Evolutionary conservation across 2,797 vertebrate species (phyloP), one percentile per base, ranked within the genome.

Genomic region (Sebastes matsubarae): DNA sequence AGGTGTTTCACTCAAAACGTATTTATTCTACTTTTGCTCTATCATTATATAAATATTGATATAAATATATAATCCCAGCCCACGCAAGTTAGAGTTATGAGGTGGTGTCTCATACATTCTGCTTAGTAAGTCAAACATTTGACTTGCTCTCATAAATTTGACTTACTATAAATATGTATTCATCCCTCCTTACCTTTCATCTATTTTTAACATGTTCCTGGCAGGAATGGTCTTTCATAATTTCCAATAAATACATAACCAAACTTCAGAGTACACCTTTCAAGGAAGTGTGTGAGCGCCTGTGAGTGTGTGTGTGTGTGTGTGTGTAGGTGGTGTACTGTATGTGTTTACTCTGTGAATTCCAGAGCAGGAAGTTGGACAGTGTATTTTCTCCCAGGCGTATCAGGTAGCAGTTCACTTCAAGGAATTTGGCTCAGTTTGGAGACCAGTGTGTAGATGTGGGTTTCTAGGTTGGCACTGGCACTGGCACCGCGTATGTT

Each of bases 261-360:
- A 20, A 50, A 50, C 7, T 50, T 50, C 46, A 50, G 18, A 20
- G 22, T 46, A 25, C 65, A 71, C 65, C 60, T 34, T 54, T 77
- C 1, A 25, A 32, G n/a, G 16, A 46, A 18, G 42, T 20, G 42
- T 46, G 42, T 18, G 42, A 3, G 42, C 1, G 16, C 0, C 6
- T 18, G 42, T 46, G 63, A 0, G 14, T 57, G 30, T 5, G 58
- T 57, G 36, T 75, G 71, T 81, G 10, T 4, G 10, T 11, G 42
- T 75, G 57, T 68, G 66, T 59, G 34, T 61, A 77, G 57, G 75
- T 78, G 70, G 57, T 60, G 63, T 18, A 46, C 20, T 79, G 27
- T 84, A 24, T 58, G 24, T 91, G 80, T 94, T 93, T 93, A 77
- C 81, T 76, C 42, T n/a, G 38, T 85, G 59, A 84, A 94, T 93